Conservation (phyloP, 2,113 vertebrate species). For the Melanocharis versteri region DNA sequence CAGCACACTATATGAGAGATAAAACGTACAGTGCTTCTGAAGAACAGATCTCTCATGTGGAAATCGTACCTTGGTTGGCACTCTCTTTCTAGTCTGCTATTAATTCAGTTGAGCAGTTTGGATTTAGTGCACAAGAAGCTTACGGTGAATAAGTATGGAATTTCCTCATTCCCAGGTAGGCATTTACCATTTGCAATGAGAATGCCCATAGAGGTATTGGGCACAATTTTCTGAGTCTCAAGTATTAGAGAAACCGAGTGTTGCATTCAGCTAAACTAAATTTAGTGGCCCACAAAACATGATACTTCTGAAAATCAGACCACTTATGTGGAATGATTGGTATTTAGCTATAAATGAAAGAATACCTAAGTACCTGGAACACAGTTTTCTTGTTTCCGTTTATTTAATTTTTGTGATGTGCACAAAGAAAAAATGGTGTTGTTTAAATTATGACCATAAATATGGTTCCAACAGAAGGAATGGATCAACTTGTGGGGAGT, state of each 20-base stretch:
- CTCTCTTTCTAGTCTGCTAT: not conserved
- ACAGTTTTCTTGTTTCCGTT: not conserved
- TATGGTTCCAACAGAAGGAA: not conserved
- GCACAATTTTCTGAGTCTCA: not conserved
- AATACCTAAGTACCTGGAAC: not conserved
- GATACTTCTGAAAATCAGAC: not conserved
- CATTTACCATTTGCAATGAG: not conserved
- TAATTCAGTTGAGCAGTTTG: not conserved
- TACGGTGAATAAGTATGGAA: not conserved
- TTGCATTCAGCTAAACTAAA: not conserved
- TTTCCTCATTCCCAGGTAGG: not conserved
- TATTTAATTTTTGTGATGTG: not conserved
- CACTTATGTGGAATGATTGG: not conserved
- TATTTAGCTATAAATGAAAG: not conserved
- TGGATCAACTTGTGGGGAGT: not conserved
- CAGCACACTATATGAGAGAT: not conserved
- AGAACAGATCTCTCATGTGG: not conserved
- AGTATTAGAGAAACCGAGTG: not conserved
- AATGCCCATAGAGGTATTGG: not conserved
- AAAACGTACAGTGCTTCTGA: not conserved
- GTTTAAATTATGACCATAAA: not conserved
- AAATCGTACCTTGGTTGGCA: fast-evolving
- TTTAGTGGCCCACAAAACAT: not conserved
- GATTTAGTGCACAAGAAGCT: not conserved
- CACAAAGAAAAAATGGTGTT: not conserved